Percentiles rank a stretch among this genome's conserved stretches.
These are phyloP conservation scores for Acromyrmex echinatior DNA, from an alignment of 1,140 invertebrate species.

Conservation along the genomic window DNA sequence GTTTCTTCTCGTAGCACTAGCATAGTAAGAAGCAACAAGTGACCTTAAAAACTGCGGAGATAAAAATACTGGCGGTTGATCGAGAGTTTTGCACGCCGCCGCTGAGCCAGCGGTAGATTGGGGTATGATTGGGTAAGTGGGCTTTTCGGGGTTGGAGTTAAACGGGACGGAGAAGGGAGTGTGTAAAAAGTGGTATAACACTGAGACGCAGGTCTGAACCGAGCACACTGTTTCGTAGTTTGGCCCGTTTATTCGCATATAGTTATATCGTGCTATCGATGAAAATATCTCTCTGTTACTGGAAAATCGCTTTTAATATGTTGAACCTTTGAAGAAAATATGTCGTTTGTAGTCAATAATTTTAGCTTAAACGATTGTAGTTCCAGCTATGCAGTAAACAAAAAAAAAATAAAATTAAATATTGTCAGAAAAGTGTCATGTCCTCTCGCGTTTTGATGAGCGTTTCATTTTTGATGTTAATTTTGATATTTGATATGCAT, in stretches of 20 bases:
- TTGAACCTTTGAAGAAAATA: background rate
- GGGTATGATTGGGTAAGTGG: constrained; percentile 80
- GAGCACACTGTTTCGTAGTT: background rate
- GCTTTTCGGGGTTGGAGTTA: constrained; percentile 78
- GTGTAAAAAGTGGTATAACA: constrained; percentile 55
- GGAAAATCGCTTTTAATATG: background rate
- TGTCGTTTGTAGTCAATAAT: constrained; percentile 9
- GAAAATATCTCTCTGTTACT: background rate
- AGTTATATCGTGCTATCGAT: constrained; percentile 6
- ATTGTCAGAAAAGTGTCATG: background rate
- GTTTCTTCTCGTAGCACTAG: constrained; percentile 35
- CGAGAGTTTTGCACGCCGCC: constrained; percentile 83
- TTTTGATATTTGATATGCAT: constrained; percentile 55
- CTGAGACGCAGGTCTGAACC: constrained; percentile 48
- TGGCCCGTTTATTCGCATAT: constrained; percentile 12
- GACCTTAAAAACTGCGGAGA: constrained; percentile 82
- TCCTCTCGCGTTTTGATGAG: background rate
- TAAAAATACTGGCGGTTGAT: constrained; percentile 85
- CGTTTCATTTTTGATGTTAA: constrained; percentile 44
- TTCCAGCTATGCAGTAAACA: background rate
- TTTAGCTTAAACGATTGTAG: background rate
- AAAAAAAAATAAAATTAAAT: background rate
- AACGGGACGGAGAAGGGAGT: constrained; percentile 61
- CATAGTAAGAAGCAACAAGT: constrained; percentile 86
- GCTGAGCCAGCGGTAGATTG: constrained; percentile 75